phyloP scores from a whole-genome alignment of 2,888 invertebrate genomes.

The Hololepta plana region DNA sequence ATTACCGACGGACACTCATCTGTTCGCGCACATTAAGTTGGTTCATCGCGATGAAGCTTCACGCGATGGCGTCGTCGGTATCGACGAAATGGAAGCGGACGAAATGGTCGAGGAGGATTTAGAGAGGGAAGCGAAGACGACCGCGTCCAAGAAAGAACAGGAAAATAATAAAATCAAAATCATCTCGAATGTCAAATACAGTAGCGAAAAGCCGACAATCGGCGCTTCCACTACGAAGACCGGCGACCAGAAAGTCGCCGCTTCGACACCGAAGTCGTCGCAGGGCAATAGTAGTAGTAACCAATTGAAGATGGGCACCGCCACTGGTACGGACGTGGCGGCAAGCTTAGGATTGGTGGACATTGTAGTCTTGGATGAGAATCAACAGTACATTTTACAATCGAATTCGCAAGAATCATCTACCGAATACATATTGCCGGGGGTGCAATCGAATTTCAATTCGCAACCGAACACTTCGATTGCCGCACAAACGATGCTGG shows the following conservation, averaged over 20 bases:
- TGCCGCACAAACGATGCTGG: constrained; percentile 17
- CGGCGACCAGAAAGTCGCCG: not conserved
- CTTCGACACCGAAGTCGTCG: not conserved
- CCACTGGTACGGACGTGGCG: constrained; percentile 37
- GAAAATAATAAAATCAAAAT: constrained; percentile 33
- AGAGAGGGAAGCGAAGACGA: constrained; percentile 16
- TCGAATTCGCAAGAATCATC: constrained; percentile 10
- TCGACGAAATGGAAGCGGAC: constrained; percentile 34
- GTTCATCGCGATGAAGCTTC: constrained; percentile 45
- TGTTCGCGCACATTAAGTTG: constrained; percentile 52
- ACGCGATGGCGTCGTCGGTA: constrained; percentile 42
- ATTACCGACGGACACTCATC: constrained; percentile 47
- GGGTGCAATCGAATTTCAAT: too few species aligned
- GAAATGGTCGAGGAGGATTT: constrained; percentile 29
- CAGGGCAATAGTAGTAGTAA: not conserved
- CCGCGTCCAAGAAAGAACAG: constrained; percentile 12
- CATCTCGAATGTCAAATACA: constrained; percentile 15
- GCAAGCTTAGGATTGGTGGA: constrained; percentile 36
- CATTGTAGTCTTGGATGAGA: constrained; percentile 38
- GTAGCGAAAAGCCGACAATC: not conserved
- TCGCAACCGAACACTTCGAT: constrained; percentile 13
- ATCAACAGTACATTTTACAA: constrained; percentile 34
- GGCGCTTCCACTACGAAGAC: not conserved
- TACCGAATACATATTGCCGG: constrained; percentile 25
- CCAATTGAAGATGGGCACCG: constrained; percentile 17